phyloP scores from a whole-genome alignment of 2,888 invertebrate species.

The Temnothorax rugatulus region DNA sequence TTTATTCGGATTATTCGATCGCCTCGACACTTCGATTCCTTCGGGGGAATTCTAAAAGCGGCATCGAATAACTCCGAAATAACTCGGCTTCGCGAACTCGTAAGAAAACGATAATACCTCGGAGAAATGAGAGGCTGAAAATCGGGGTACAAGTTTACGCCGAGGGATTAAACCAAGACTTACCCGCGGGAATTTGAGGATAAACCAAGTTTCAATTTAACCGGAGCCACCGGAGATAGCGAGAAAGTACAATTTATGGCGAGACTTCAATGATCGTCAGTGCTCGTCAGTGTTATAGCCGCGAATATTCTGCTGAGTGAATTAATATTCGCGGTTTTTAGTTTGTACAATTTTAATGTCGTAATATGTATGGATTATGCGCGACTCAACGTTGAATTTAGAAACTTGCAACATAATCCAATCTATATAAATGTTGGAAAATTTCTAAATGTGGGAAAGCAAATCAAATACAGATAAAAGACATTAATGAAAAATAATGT shows the following conservation, averaged over 20 bases:
- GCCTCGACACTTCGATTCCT: slow-evolving; percentile 2
- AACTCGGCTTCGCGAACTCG: slow-evolving; percentile 44
- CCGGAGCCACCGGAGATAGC: slow-evolving; percentile 24
- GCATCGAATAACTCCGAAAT: slow-evolving; percentile 21
- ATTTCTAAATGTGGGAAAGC: not conserved
- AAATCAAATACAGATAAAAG: not conserved
- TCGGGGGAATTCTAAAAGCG: slow-evolving; percentile 24
- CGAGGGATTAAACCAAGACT: slow-evolving; percentile 42
- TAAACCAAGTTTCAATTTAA: slow-evolving; percentile 56
- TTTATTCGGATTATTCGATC: slow-evolving; percentile 36
- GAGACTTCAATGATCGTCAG: not conserved
- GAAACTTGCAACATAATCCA: not conserved
- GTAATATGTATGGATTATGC: not conserved
- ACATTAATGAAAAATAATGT: not conserved
- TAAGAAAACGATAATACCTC: slow-evolving; percentile 42
- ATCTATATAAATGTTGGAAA: not conserved
- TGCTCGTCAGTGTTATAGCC: slow-evolving; percentile 22
- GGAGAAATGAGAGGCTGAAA: slow-evolving; percentile 49
- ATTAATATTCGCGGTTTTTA: slow-evolving; percentile 27
- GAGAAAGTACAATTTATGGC: slow-evolving; percentile 30
- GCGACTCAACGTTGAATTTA: not conserved
- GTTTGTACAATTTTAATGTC: slow-evolving; percentile 4
- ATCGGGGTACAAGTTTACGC: slow-evolving; percentile 46
- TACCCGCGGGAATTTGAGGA: slow-evolving; percentile 45
- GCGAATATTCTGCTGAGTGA: not conserved